Conservation (phyloP, 2,113 vertebrate genomes). For the Alces alces region DNA sequence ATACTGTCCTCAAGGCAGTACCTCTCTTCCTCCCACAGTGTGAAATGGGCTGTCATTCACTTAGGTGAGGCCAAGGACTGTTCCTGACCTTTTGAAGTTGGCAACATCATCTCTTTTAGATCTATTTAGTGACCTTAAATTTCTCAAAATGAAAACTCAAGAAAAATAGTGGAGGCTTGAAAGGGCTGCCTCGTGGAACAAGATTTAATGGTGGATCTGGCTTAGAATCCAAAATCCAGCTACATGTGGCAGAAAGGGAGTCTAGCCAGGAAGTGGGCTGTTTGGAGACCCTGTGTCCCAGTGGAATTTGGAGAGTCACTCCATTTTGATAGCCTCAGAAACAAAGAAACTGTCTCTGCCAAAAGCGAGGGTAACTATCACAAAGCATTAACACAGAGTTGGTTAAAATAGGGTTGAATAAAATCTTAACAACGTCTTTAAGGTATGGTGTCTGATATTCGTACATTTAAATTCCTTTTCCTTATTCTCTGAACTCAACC, state of each 20-base stretch:
- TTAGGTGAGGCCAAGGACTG: background rate
- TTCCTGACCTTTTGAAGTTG: background rate
- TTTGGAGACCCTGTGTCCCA: background rate
- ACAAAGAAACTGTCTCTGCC: background rate
- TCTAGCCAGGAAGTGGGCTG: background rate
- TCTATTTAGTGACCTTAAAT: background rate
- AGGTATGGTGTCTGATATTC: background rate
- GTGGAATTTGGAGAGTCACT: background rate
- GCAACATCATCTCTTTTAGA: background rate
- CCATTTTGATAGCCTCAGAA: background rate
- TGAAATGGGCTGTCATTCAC: background rate
- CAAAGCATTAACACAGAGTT: background rate
- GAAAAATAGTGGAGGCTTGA: background rate
- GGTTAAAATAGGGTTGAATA: background rate
- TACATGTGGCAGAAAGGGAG: background rate
- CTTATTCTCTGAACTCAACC: background rate
- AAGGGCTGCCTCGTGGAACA: background rate
- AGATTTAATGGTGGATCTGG: background rate
- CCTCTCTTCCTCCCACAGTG: background rate
- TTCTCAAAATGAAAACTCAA: background rate
- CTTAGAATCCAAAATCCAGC: background rate
- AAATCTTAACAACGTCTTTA: background rate
- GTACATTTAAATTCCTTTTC: background rate
- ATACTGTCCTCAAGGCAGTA: rapidly evolving
- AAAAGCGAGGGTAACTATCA: background rate